phyloP scores from a whole-genome alignment of 1,140 invertebrate species.

The Penaeus vannamei region DNA sequence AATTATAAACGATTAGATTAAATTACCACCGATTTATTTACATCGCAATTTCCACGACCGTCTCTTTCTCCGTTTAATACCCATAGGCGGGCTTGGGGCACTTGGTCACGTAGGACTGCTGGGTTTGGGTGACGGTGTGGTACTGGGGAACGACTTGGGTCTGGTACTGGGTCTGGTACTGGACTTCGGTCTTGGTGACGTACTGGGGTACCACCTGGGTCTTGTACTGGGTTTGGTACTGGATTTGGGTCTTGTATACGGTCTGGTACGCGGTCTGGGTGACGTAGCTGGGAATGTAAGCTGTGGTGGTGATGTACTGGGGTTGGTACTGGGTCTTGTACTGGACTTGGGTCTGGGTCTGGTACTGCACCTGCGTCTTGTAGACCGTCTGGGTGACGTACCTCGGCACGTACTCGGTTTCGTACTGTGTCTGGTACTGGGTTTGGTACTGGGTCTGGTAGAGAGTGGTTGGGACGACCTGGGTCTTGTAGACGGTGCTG shows the following conservation, averaged over 20 bases:
- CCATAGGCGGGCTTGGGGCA: too few species aligned
- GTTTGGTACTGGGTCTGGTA: conserved; percentile 48
- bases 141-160: too few species aligned
- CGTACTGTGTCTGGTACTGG: conserved; percentile 31
- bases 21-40: too few species aligned
- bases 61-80: too few species aligned
- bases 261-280: not conserved
- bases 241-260: not conserved
- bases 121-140: too few species aligned
- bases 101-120: too few species aligned
- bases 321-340: conserved; percentile 37
- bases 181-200: too few species aligned
- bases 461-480: conserved; percentile 21
- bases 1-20: too few species aligned
- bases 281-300: not conserved
- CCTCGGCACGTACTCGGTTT: conserved; percentile 48
- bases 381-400: conserved; percentile 44
- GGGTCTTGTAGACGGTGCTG: conserved; percentile 29
- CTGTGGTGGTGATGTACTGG: conserved; percentile 18
- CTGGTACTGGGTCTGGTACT: too few species aligned
- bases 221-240: conserved; percentile 33
- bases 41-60: too few species aligned
- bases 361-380: conserved; percentile 44
- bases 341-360: conserved; percentile 42
- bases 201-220: too few species aligned